Base-by-base conservation (phyloP, 2,888 invertebrate species). In the Ectemnius lituratus region DNA sequence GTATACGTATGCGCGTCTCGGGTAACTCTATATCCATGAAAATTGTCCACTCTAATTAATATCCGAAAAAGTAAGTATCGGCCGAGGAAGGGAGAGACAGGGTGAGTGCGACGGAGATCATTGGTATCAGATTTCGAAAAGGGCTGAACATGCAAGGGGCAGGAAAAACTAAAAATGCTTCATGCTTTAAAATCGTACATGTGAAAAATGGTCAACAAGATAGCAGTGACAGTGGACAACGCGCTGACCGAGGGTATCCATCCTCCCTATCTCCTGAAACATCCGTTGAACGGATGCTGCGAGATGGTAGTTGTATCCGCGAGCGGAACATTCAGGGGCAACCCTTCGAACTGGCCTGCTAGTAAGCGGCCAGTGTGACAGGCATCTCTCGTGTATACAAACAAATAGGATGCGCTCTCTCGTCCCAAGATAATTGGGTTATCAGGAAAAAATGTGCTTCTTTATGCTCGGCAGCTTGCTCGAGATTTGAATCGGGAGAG, bases 371-470 rank as follows among this genome's bases (percentile, higher is more conserved):
- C 16, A 14, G 52, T 16, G n/a, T 16, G 16, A 52, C 52, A 16
- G n/a, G 52, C 16, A 16, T 52, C 14, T 52, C 52, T 14, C 16
- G 14, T 16, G 52, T 52, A 13, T 52, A 52, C 52, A 14, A 52
- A 52, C 52, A 52, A 16, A 52, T 16, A 16, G 16, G 52, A 14
- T 52, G 5, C 52, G 5, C 37, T 11, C 37, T 11, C 52, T 52
- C 14, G n/a, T 16, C 52, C 52, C 4, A 13, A 52, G 52, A 52
- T 52, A 52, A 52, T 52, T 52, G 52, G 52, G n/a, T 52, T 52
- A 52, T 52, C 52, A 52, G 52, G 52, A 16, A 52, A 52, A 52
- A 52, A 52, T 52, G 52, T 52, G 52, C n/a, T 16, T 52, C 52
- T 52, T 52, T 16, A 52, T 16, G 52, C 13, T 11, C 4, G 4